phyloP scores from a whole-genome alignment of 2,888 invertebrate species.

The Cephus rjabovi region DNA sequence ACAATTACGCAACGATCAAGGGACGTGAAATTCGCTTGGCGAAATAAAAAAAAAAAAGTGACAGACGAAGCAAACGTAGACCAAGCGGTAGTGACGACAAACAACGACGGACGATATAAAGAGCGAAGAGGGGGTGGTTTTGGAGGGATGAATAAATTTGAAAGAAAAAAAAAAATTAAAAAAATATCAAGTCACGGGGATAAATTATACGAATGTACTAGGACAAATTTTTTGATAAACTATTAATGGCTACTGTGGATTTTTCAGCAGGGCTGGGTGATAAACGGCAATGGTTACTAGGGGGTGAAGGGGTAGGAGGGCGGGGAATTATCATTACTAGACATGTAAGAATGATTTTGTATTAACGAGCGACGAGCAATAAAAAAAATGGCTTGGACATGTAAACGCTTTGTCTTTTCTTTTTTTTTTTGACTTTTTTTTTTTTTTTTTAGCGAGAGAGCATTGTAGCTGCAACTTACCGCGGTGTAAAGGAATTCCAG shows the following conservation, averaged over 20 bases:
- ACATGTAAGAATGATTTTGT: constrained; percentile 55
- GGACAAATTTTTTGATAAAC: not conserved
- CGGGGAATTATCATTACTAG: constrained; percentile 25
- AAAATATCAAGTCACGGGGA: not conserved
- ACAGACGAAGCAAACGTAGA: not conserved
- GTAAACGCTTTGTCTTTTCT: constrained; percentile 30
- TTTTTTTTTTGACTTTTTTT: constrained; percentile 36
- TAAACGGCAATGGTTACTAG: not conserved
- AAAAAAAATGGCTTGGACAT: constrained; percentile 50
- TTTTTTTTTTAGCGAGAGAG: constrained; percentile 60
- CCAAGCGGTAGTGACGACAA: not conserved
- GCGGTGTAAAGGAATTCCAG: constrained; percentile 98
- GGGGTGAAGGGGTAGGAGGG: not conserved
- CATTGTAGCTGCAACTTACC: constrained; percentile 85
- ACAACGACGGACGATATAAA: not conserved
- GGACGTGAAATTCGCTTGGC: not conserved
- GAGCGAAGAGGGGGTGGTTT: not conserved
- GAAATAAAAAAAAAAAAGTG: not conserved
- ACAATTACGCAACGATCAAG: not conserved
- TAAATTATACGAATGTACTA: not conserved
- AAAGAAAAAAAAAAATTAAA: no score
- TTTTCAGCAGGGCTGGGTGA: not conserved
- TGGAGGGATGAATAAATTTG: not conserved
- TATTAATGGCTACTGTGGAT: not conserved
- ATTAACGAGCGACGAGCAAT: constrained; percentile 57